Evolutionary conservation across 2,888 invertebrate genomes (phyloP), one percentile per base, ranked within the genome.

Genomic region (Tenthredo amoena): DNA sequence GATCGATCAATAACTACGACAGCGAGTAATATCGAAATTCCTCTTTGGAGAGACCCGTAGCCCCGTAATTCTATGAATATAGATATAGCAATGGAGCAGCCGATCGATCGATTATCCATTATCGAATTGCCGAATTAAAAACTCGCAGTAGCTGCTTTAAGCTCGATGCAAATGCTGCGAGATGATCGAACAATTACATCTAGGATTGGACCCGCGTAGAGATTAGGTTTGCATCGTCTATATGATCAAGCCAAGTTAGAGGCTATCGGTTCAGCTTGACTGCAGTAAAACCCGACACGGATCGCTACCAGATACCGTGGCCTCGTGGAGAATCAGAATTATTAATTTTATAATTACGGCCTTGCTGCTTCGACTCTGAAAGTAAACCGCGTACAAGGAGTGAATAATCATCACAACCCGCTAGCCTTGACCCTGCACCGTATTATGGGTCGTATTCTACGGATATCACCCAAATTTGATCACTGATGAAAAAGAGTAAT

Each of bases 1-100:
- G 31, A 77, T 77, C 77, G 77, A 77, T 77, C 77, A 77, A 77
- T 77, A 77, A 77, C 34, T n/a, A 31, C 77, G 55, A 77, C 55
- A 77, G 77, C 77, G 6, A 77, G 31, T 10, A 34, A 55, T 31
- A 55, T 55, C 21, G 43, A 74, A 40, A 74, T 43, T 74, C 43
- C 43, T 74, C 21, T 9, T 21, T 10, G 21, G 40, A 21, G 18
- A 12, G 43, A 74, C 21, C 43, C 43, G n/a, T 12, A 74, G 21
- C n/a, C 72, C 43, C 43, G 21, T 43, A 74, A 74, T 43, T 43
- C 43, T 40, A 74, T 43, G 31, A 34, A 71, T 71, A n/a, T 74
- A 26, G 21, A 43, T 68, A 43, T 26, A 43, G 40, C 21, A 43
- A 26, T 43, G 43, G n/a, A 74, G 21, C 21, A 34, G 34, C 3